Evolutionary conservation across 2,888 invertebrate genomes (phyloP).

Genomic region (Phaedon cochleariae): DNA sequence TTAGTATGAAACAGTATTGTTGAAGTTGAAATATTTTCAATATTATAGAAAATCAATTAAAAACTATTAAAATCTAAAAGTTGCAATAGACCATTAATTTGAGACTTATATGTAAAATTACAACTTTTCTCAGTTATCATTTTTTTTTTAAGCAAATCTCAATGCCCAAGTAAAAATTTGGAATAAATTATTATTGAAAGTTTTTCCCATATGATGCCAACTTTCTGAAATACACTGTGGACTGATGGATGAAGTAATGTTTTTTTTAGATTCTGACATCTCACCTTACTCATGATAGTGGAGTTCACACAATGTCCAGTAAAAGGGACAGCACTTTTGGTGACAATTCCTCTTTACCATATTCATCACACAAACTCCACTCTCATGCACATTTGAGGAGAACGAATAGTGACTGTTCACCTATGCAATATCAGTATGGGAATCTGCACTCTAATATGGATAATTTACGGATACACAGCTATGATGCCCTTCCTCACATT

Average conservation of each 20-base stretch:
- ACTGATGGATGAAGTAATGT: background rate
- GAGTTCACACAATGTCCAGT: conserved; percentile 65
- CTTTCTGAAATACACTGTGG: too few species aligned
- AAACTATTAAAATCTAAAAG: too few species aligned
- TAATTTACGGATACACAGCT: conserved; percentile 40
- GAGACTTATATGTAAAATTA: too few species aligned
- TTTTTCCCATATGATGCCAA: too few species aligned
- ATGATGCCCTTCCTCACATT: conserved; percentile 20
- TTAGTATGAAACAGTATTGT: too few species aligned
- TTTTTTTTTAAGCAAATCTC: too few species aligned
- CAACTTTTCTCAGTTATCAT: too few species aligned
- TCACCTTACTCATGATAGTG: conserved; percentile 64
- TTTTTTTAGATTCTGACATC: conserved; percentile 53
- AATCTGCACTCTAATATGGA: conserved; percentile 44
- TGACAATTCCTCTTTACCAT: conserved; percentile 47
- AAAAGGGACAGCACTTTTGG: conserved; percentile 58
- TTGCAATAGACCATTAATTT: too few species aligned
- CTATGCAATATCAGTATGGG: conserved; percentile 33
- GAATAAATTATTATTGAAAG: too few species aligned
- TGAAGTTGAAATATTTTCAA: too few species aligned
- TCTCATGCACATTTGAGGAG: conserved; percentile 38
- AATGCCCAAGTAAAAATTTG: too few species aligned
- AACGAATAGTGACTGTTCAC: conserved; percentile 54
- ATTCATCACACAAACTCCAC: conserved; percentile 28
- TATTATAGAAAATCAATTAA: too few species aligned